Evolutionary conservation across 2,888 invertebrate genomes (phyloP).

Genomic region (Pandemis corylana): DNA sequence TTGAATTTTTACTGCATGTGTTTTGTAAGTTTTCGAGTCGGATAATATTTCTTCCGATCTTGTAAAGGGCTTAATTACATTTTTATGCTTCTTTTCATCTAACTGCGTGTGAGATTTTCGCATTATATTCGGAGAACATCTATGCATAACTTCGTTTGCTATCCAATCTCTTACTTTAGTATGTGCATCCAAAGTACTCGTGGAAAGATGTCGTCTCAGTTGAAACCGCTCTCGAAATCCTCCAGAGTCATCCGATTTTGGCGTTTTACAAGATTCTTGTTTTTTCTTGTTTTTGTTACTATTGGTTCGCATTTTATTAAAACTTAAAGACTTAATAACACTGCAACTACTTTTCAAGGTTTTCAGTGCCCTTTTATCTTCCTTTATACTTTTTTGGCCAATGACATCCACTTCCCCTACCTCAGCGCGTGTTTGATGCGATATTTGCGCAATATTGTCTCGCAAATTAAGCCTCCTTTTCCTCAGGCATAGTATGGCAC

Average conservation of each 20-base stretch:
- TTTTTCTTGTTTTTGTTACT: constrained; percentile 83
- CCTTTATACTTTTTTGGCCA: constrained; percentile 76
- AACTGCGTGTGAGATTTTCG: constrained; percentile 80
- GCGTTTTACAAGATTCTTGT: constrained; percentile 83
- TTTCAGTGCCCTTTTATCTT: constrained; percentile 75
- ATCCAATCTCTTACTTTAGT: constrained; percentile 96
- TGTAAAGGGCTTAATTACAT: constrained; percentile 67
- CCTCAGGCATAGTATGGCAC: constrained; percentile 88
- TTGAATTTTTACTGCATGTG: constrained; percentile 55
- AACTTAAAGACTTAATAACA: constrained; percentile 84
- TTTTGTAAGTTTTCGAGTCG: constrained; percentile 63
- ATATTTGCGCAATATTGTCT: constrained; percentile 75
- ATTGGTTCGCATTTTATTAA: constrained; percentile 79
- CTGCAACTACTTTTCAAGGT: constrained; percentile 84
- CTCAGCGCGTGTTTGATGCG: constrained; percentile 80
- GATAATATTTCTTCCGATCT: constrained; percentile 79
- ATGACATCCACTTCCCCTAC: constrained; percentile 79
- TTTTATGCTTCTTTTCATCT: constrained; percentile 63
- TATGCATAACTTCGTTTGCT: constrained; percentile 90
- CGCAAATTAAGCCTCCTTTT: constrained; percentile 84
- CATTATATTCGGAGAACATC: constrained; percentile 88
- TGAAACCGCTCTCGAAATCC: constrained; percentile 86
- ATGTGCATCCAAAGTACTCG: constrained; percentile 93
- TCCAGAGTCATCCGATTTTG: constrained; percentile 83
- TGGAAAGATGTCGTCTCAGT: constrained; percentile 89